These are phyloP conservation scores for Lissonota sp. DNA, from an alignment of 2,888 invertebrate genomes.

Conservation along the genomic window DNA sequence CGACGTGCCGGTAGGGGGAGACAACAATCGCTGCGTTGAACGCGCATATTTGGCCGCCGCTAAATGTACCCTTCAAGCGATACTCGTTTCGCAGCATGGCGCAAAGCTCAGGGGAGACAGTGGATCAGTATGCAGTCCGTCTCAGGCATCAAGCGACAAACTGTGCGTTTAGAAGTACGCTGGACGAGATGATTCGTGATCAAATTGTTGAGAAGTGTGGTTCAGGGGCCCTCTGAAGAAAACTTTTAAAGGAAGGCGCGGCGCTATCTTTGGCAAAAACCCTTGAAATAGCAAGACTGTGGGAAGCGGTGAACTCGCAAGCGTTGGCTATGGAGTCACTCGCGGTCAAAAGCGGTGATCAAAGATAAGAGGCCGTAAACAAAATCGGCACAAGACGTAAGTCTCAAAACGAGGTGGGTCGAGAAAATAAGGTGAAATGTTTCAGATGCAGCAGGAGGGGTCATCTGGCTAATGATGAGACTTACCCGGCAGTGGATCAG, in stretches of 20 bases:
- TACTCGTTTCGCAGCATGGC: slow-evolving; percentile 5
- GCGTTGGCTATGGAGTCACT: background rate
- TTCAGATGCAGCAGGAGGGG: slow-evolving; percentile 1
- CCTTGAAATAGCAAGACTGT: background rate
- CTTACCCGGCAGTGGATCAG: background rate
- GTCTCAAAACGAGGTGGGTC: background rate
- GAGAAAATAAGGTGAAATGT: background rate
- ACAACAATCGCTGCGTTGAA: background rate
- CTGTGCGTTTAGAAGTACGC: too few relatives aligned
- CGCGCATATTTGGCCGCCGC: background rate
- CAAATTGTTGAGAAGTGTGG: too few relatives aligned
- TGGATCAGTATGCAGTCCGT: background rate
- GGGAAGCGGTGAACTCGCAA: background rate
- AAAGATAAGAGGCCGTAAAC: background rate
- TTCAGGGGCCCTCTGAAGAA: too few relatives aligned
- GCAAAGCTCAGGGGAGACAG: background rate
- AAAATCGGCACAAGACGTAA: background rate
- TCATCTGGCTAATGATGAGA: background rate
- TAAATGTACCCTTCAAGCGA: slow-evolving; percentile 9
- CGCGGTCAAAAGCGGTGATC: background rate
- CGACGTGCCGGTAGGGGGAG: background rate
- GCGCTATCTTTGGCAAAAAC: background rate
- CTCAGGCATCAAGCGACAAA: too few relatives aligned
- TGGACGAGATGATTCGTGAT: too few relatives aligned
- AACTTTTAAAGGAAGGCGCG: background rate